Conservation (phyloP, 2,888 invertebrate genomes). For the Venusia cambrica region DNA sequence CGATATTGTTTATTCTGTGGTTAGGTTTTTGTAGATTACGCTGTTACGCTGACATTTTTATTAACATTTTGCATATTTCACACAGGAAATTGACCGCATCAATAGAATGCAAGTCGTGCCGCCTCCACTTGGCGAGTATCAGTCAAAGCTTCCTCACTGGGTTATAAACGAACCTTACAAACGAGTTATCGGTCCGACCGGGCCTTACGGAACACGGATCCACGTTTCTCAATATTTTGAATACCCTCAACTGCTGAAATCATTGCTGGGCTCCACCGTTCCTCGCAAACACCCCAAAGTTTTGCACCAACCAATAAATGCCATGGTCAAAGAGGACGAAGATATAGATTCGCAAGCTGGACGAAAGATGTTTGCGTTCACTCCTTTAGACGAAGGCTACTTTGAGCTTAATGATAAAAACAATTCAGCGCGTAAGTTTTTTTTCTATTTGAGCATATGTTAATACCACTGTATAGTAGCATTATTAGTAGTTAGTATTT, state of each 20-base stretch:
- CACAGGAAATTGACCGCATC: conserved; percentile 55
- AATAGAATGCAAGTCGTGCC: conserved; percentile 41
- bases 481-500: too few species aligned
- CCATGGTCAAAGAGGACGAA: conserved; percentile 13
- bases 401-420: conserved; percentile 34
- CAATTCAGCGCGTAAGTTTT: conserved; percentile 36
- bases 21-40: too few species aligned
- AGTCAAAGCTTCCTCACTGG: conserved; percentile 36
- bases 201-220: conserved; percentile 1
- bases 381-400: conserved; percentile 50
- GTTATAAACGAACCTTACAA: conserved; percentile 33
- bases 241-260: conserved; percentile 1
- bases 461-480: background rate
- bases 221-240: conserved; percentile 5
- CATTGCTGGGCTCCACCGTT: background rate
- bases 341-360: conserved; percentile 5
- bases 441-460: background rate
- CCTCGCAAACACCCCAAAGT: conserved; percentile 7
- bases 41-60: too few species aligned
- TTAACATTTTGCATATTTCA: too few species aligned
- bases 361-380: conserved; percentile 41
- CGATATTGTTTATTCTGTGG: too few species aligned
- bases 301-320: background rate
- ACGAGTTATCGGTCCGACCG: conserved; percentile 20
- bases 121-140: conserved; percentile 25